Base-by-base conservation (phyloP, 2,888 invertebrate genomes). In the Synanthedon andrenaeformis region DNA sequence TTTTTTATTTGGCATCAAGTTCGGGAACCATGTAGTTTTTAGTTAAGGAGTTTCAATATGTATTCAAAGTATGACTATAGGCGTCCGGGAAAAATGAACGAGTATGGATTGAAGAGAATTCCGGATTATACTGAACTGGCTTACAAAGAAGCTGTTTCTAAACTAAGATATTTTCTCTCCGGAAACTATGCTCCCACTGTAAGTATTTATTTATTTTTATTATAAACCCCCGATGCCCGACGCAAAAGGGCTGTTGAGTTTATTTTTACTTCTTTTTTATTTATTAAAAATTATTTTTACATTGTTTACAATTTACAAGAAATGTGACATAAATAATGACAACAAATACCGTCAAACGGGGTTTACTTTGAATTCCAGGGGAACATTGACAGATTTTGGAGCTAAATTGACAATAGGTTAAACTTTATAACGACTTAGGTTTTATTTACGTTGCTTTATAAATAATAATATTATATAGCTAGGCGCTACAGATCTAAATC, bases 101-200 rank as follows among this genome's bases (percentile, higher is more conserved):
- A 88, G 3, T 88, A 85, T 76, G 88, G 88, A 4, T 63, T 87
- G 63, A 90, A 90, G 70, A 88, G 90, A 63, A 88, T 91, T 51
- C 91, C 93, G 52, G 94, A 95, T 78, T 95, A 95, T 64, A 95
- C 94, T 0, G 95, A 95, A 72, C 89, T 92, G 64, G 94, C 94
- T 5, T 95, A 96, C 69, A 92, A 93, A 62, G 95, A 95, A 75
- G 95, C 95, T 12, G 95, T 95, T 4, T 92, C 92, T 0, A 92
- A 94, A 57, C 79, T 96, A 52, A 90, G 94, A 72, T 91, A 93
- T 66, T 89, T 95, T 59, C 75, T 95, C 57, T 92, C 93, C 0
- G 94, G 94, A 61, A 93, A 93, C 58, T 94, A 93, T 67, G 89
- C 91, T 35, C 89, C 93, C 14, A 87, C 85, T 61, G 88, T 88